Evolutionary conservation across 2,888 invertebrate genomes (phyloP), one percentile per base, ranked within the genome.

Genomic region (Matsumyia berberina): DNA sequence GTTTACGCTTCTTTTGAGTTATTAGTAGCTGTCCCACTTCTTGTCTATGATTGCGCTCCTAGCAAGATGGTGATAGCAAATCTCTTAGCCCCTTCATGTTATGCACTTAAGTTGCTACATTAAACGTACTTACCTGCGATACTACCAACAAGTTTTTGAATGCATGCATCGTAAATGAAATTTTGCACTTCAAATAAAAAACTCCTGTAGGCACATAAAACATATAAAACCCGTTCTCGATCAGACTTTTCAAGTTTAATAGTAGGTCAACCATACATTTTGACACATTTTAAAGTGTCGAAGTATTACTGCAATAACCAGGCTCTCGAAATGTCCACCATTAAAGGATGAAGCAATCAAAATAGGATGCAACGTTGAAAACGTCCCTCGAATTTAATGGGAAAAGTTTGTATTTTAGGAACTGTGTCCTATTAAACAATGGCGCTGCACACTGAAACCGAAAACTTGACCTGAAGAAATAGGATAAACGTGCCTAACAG

Each of bases 401-500:
- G 51, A 62, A 81, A 81, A 81, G 57, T 81, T 81, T 66, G 31
- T 82, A 73, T 78, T 72, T 82, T 67, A 78, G 67, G 53, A n/a
- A 46, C 8, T 35, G 39, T 60, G 49, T 33, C 64, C 77, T 46
- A 82, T 72, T 77, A 72, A 76, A 76, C 69, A 57, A 39, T 33
- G 24, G 24, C 55, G 11, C 57, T 46, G 53, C 55, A 53, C 44
- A 74, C 57, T 70, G 33, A 70, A 66, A 69, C 74, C 44, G 53
- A 80, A 85, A 85, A 87, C 81, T 87, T 87, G 86, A 87, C 86
- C 79, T 72, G 86, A 53, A 86, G 86, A 87, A 86, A 78, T 87
- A 53, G 87, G 76, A 86, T 86, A 87, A 86, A 87, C 87, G 87
- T 87, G 87, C 86, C 82, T 87, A 87, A 88, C 86, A 85, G 86